Base-by-base conservation (phyloP, 2,888 invertebrate genomes). In the Proisotoma minuta region DNA sequence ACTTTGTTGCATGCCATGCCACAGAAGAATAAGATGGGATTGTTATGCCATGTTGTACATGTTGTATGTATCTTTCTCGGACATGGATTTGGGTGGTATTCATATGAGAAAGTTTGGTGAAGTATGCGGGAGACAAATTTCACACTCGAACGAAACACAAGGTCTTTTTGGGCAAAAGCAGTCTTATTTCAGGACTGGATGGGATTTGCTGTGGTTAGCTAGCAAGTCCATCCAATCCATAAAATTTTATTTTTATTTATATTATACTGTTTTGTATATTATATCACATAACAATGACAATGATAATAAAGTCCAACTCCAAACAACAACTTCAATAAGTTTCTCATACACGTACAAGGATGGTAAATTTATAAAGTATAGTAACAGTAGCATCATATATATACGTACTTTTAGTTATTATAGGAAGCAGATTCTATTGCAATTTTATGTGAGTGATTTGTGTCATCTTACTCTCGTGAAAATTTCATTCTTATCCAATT, bases 271-370 rank as follows among this genome's bases (percentile, higher is more conserved):
- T 56, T 40, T 47, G 56, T 56, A 56, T 54, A n/a, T n/a, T n/a
- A 54, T 56, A 56, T 56, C 56, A 56, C 56, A 56, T 56, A 56
- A 56, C 56, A 56, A 56, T 56, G 56, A 56, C 56, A 56, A 56
- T 56, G 56, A 56, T 56, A 56, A 56, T 56, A 56, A 56, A 56
- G 56, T 40, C 43, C 5, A 43, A 43, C 43, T 43, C 43, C 43
- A 43, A 43, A n/a, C 43, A 43, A 43, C 43, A 34, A 34, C 15
- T n/a, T n/a, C 18, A 43, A 43, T 43, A 43, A 43, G 18, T 18
- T 18, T 20, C 20, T 34, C 34, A 10, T 43, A 43, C 43, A 43
- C 4, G 18, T 15, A 43, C 20, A 43, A 43, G 43, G 43, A 43
- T 10, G 8, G 15, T 8, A 15, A 34, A 15, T 34, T 34, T 34